These are phyloP conservation scores for Microcebus ravelobensis DNA, from an alignment of 2,113 vertebrate genomes.

Conservation along the genomic window DNA sequence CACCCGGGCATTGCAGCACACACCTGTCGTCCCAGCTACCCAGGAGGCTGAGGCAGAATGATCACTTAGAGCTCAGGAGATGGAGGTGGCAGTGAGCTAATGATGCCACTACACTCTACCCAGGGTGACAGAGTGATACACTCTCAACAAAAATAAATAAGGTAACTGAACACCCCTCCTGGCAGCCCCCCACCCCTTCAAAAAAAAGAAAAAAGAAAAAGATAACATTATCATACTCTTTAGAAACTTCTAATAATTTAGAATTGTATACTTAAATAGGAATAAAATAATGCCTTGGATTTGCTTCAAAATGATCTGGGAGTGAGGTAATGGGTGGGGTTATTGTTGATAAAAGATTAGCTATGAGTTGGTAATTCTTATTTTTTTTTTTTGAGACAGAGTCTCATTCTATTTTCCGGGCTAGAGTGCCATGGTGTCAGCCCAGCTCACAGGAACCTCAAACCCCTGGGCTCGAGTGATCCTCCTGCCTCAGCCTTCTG, in stretches of 20 bases:
- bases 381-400: not conserved
- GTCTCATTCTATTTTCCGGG: too few species aligned
- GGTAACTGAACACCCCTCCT: too few species aligned
- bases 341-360: not conserved
- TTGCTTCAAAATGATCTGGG: not conserved
- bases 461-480: too few species aligned
- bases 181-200: not conserved
- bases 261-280: not conserved
- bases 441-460: too few species aligned
- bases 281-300: not conserved
- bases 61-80: not conserved
- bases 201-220: not conserved
- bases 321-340: not conserved
- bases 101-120: not conserved
- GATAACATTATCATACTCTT: not conserved
- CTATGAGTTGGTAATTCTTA: not conserved
- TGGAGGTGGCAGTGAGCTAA: not conserved
- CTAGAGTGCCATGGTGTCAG: too few species aligned
- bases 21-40: not conserved
- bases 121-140: not conserved
- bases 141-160: not conserved
- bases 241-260: slow-evolving; percentile 13
- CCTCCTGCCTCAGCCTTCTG: too few species aligned
- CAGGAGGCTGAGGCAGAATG: not conserved
- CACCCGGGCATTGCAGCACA: not conserved